These are phyloP conservation scores for Euwallacea fornicatus DNA, from an alignment of 1,140 invertebrate genomes.

Conservation along the genomic window DNA sequence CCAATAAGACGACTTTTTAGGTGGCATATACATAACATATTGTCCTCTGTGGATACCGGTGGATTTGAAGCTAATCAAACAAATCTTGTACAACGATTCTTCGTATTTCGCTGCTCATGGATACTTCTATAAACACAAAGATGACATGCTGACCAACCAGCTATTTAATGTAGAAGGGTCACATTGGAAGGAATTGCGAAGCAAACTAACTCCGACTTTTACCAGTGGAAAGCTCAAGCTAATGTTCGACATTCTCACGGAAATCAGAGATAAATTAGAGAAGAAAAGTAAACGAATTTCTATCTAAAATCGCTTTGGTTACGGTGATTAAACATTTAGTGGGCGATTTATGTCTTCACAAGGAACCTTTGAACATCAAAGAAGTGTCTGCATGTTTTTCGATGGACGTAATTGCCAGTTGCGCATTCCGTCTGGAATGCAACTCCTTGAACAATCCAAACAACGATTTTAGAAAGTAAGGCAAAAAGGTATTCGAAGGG, in stretches of 20 bases:
- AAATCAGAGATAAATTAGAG: constrained; percentile 8
- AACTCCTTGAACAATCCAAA: constrained; percentile 59
- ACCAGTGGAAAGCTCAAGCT: constrained; percentile 25
- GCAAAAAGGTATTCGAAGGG: constrained; percentile 14
- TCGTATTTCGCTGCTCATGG: constrained; percentile 13
- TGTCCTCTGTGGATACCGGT: constrained; percentile 25
- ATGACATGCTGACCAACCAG: constrained; percentile 20
- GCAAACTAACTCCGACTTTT: constrained; percentile 31
- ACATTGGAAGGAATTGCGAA: constrained; percentile 24
- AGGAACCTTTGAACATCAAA: constrained; percentile 32
- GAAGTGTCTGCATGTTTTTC: constrained; percentile 60
- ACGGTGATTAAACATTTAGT: constrained; percentile 5
- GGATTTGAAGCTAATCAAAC: constrained; percentile 17
- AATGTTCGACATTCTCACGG: constrained; percentile 23
- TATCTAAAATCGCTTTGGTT: background rate
- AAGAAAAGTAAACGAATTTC: constrained; percentile 10
- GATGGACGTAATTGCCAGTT: constrained; percentile 65
- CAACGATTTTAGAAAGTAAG: constrained; percentile 55
- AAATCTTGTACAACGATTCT: constrained; percentile 23
- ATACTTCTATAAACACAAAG: constrained; percentile 20
- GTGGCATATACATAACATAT: constrained; percentile 24
- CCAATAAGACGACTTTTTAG: constrained; percentile 2
- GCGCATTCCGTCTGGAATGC: constrained; percentile 65
- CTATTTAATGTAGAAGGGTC: constrained; percentile 22
- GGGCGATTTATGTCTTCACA: background rate